Percentiles rank a stretch among this genome's conserved stretches.
These are phyloP conservation scores for Diploscapter pachys DNA, from an alignment of 1,140 invertebrate genomes.

Conservation along the genomic window DNA sequence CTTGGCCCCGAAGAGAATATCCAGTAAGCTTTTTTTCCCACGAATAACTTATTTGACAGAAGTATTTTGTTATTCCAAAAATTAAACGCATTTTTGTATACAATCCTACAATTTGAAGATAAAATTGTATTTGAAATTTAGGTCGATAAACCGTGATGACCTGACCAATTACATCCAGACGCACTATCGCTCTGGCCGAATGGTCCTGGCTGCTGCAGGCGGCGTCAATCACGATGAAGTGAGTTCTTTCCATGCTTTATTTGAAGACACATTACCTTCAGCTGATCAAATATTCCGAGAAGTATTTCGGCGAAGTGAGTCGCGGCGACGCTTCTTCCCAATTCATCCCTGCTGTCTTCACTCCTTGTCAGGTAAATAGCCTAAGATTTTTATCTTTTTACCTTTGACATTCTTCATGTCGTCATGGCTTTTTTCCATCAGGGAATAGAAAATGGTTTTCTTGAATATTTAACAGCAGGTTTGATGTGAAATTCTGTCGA, in stretches of 20 bases:
- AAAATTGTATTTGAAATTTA: conserved; percentile 46
- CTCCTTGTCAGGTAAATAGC: conserved; percentile 13
- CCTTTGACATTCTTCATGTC: too few relatives aligned
- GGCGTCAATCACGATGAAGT: conserved; percentile 86
- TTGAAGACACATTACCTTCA: conserved; percentile 64
- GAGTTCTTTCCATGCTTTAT: conserved; percentile 73
- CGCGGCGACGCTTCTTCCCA: conserved; percentile 1
- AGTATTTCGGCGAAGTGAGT: conserved; percentile 76
- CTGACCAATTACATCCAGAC: conserved; percentile 80
- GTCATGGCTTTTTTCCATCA: too few relatives aligned
- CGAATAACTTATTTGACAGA: neutral
- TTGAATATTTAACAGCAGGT: too few relatives aligned
- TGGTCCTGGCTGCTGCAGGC: conserved; percentile 92
- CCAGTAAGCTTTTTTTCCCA: conserved; percentile 63
- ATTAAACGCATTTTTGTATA: too few relatives aligned
- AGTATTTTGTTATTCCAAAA: too few relatives aligned
- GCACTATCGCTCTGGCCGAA: conserved; percentile 76
- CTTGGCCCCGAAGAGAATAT: conserved; percentile 96
- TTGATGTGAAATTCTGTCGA: too few relatives aligned
- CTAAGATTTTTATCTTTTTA: neutral
- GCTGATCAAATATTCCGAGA: conserved; percentile 35
- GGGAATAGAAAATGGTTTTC: too few relatives aligned
- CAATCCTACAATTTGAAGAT: too few relatives aligned
- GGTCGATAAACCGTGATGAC: conserved; percentile 78
- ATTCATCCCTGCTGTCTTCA: conserved; percentile 12